Evolutionary conservation across 2,888 invertebrate genomes (phyloP).

Genomic region (Nymphalis c-album): DNA sequence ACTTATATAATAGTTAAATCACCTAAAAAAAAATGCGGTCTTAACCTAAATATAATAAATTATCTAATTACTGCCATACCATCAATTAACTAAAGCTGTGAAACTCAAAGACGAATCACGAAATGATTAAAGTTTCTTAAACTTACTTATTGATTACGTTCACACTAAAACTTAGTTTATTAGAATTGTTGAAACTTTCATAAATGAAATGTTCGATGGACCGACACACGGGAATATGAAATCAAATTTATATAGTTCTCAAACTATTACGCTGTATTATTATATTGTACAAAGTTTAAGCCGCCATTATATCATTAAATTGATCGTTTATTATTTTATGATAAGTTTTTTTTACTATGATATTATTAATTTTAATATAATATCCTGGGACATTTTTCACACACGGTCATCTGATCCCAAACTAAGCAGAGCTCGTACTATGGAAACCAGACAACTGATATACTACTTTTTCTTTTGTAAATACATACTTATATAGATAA

Average conservation of each 20-base stretch:
- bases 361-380: too few species aligned
- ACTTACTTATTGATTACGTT: constrained; percentile 24
- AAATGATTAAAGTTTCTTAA: constrained; percentile 29
- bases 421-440: too few species aligned
- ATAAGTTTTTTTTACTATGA: too few species aligned
- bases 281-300: neutral
- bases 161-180: constrained; percentile 23
- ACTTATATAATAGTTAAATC: too few species aligned
- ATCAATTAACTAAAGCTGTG: neutral
- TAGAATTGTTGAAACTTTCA: constrained; percentile 25
- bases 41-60: too few species aligned
- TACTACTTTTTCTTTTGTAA: too few species aligned
- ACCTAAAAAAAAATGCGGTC: too few species aligned
- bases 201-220: constrained; percentile 13
- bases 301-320: neutral
- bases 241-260: neutral
- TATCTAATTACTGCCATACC: neutral
- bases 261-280: neutral
- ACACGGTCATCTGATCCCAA: too few species aligned
- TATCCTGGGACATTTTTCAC: too few species aligned
- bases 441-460: too few species aligned
- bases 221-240: neutral
- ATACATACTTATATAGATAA: too few species aligned
- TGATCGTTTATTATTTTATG: too few species aligned
- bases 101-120: constrained; percentile 9